Evolutionary conservation across 2,113 vertebrate species (phyloP).

Genomic region (Peromyscus polionotus): DNA sequence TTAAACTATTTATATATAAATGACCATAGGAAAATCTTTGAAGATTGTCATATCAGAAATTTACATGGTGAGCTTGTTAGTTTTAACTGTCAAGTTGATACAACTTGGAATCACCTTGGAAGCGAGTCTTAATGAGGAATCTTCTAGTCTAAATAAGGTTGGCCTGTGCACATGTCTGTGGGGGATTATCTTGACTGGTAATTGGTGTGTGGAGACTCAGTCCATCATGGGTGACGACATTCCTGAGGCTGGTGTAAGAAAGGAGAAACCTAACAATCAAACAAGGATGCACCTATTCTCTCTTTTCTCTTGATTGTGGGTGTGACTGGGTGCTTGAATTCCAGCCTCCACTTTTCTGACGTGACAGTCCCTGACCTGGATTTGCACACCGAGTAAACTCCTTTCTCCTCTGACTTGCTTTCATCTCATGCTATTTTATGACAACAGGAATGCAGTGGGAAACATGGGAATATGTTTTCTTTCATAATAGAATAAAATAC

Average conservation of each 20-base stretch:
- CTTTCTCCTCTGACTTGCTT: background rate
- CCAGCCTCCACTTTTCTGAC: background rate
- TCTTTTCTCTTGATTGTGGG: background rate
- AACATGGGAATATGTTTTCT: background rate
- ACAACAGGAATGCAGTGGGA: background rate
- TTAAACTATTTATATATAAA: background rate
- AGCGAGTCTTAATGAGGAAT: background rate
- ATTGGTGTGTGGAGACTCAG: background rate
- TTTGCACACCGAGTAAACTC: background rate
- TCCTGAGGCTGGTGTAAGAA: background rate
- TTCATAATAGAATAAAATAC: slow-evolving; percentile 16
- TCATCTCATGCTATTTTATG: background rate
- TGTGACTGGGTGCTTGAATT: background rate
- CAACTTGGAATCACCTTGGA: background rate
- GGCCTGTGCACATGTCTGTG: background rate
- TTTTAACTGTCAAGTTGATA: background rate
- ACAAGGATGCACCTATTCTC: too few relatives aligned
- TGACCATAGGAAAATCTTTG: background rate
- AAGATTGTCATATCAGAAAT: background rate
- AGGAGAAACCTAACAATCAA: background rate
- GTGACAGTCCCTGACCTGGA: background rate
- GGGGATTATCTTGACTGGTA: background rate
- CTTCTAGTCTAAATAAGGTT: background rate
- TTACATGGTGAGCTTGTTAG: background rate
- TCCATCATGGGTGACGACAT: background rate